Base-by-base conservation (phyloP, 2,888 invertebrate species). In the Platycheirus albimanus region DNA sequence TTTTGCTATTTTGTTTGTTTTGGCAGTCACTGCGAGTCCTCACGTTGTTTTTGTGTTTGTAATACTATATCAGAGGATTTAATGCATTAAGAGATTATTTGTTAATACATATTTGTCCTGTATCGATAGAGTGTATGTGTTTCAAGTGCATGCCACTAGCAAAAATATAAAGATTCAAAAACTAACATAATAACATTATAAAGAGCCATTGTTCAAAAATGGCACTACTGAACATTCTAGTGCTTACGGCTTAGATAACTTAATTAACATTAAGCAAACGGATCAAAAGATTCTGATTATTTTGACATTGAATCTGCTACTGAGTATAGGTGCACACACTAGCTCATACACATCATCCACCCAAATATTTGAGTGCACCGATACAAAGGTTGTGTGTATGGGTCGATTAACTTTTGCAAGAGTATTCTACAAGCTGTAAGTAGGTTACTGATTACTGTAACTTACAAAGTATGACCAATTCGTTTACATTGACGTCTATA, bases 31-130 rank as follows among this genome's bases (percentile, higher is more conserved):
- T 4, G 30, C 5, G 17, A 38, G 10, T 45, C 52, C 38, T 64
- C 52, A 61, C 24, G 45, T 69, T 52, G 30, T 67, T n/a, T 17
- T 28, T 38, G 24, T 41, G 7, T 41, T 58, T 4, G 41, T 58
- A 58, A 41, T 41, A 20, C 30, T 61, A 45, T 45, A 43, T 30
- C 19, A 10, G 8, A 13, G 41, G 52, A 41, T 38, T 54, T 15
- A 43, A 52, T 52, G 45, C 28, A 61, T 69, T 33, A 66, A 17
- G 11, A 52, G 41, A 49, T 66, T 72, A 49, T 52, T 71, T 66
- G 64, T 45, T 66, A 78, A 61, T 72, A 8, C 1, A 33, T 33
- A 11, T 52, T 47, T 47, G 5, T 33, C 30, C 7, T 7, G 30
- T 33, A 33, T 8, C 30, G 30, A 33, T 33, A 33, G 3, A 33